Evolutionary conservation across 2,888 invertebrate species (phyloP), one percentile per base, ranked within the genome.

Genomic region (Camponotus fellah): DNA sequence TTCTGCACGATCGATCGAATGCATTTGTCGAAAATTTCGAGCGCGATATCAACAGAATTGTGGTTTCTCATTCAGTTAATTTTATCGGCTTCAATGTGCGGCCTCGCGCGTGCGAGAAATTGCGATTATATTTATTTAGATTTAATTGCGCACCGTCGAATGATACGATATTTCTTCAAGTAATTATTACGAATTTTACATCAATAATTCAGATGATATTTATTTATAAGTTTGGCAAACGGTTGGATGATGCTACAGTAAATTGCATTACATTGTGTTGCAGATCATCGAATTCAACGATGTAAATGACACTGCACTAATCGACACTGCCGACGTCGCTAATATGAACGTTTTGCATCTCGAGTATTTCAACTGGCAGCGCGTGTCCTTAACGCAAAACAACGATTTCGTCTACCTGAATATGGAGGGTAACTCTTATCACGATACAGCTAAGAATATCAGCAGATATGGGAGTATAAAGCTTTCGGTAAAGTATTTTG

Each of bases 221-320:
- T 26, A 34, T 46, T 37, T 37, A 37, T 37, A 37, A 37, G 37
- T 0, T 37, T 37, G 17, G 5, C 14, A 26, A 9, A 49, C 17
- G 3, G 71, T 56, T 34, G 17, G n/a, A 77, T 77, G 56, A 76
- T 49, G 21, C 2, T 32, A 17, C 14, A 14, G 2, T 14, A 8
- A 58, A 43, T 69, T 26, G 5, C 34, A 60, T 86, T 87, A 76
- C 75, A 49, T 8, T 53, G 79, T 82, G 86, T 90, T 88, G 60
- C 92, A 97, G 97, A 90, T 97, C 56, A 95, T 95, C 90, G 96
- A 96, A 90, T 97, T 96, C 92, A 95, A 96, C 81, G 97, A 97
- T 91, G 80, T 95, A 2, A 94, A 95, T 37, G 96, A 96, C 92
- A 95, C 94, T 0, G 96, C 95, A 0, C 81, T 91, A 21, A 92